Percentiles rank a stretch among this genome's conserved stretches.
These are phyloP conservation scores for Platyrinchus mystaceus DNA, from an alignment of 2,797 vertebrate species.

Conservation along the genomic window DNA sequence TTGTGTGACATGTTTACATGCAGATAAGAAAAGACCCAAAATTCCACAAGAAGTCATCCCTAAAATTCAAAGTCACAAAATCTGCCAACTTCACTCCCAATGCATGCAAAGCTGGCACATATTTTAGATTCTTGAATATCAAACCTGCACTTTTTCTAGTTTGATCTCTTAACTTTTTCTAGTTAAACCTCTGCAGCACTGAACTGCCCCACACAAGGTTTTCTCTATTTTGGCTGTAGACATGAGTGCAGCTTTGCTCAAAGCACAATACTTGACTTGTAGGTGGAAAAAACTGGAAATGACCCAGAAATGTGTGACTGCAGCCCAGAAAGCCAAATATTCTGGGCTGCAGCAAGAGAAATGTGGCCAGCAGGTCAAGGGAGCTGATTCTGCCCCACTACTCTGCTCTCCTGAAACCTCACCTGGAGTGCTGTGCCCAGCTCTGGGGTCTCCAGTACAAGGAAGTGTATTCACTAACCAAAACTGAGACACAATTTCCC, in stretches of 20 bases:
- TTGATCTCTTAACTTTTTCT: too few relatives aligned
- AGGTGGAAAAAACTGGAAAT: neutral
- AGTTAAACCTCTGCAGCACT: too few relatives aligned
- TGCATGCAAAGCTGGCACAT: neutral
- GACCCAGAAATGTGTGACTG: neutral
- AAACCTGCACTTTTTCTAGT: too few relatives aligned
- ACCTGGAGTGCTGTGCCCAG: neutral
- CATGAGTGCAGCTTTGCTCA: neutral
- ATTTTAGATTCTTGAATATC: neutral
- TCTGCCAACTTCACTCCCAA: neutral
- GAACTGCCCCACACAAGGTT: too few relatives aligned
- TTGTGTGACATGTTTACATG: accelerated
- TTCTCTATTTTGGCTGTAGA: neutral
- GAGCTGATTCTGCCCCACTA: neutral
- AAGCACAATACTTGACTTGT: neutral
- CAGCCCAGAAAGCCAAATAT: neutral
- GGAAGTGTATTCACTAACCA: neutral
- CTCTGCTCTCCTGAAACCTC: neutral
- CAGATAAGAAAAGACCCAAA: neutral
- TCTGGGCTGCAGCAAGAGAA: neutral
- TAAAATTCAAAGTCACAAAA: neutral
- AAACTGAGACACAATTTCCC: neutral
- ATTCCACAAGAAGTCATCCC: neutral
- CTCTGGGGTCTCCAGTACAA: neutral
- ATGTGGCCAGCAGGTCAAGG: accelerated